phyloP scores from a whole-genome alignment of 2,888 invertebrate genomes.

The Thecophora atra region DNA sequence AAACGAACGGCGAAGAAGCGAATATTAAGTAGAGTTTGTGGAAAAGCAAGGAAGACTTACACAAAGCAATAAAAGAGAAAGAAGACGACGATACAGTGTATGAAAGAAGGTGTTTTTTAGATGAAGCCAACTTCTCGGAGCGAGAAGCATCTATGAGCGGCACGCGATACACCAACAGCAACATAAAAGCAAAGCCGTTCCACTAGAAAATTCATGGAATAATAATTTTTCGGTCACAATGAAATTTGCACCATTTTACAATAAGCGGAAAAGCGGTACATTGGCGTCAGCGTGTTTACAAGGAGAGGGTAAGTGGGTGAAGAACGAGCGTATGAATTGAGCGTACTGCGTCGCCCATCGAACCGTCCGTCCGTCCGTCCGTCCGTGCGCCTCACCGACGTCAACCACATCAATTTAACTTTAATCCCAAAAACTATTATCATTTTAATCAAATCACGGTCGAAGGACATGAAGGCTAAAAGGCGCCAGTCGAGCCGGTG shows the following conservation, averaged over 20 bases:
- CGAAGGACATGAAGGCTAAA: conserved; percentile 41
- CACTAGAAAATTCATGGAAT: conserved; percentile 33
- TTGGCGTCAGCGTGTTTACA: neutral
- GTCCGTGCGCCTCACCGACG: no score
- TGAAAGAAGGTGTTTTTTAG: neutral
- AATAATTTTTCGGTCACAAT: conserved; percentile 32
- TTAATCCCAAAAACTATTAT: conserved; percentile 57
- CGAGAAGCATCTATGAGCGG: no score
- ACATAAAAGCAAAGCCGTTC: conserved; percentile 1
- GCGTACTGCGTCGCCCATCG: neutral
- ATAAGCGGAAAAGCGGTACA: neutral
- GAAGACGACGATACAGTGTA: neutral
- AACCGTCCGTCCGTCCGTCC: neutral
- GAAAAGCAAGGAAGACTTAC: neutral
- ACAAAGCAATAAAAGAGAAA: neutral
- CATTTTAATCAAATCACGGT: conserved; percentile 57
- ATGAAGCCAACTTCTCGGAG: neutral
- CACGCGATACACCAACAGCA: neutral
- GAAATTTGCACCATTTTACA: conserved; percentile 21
- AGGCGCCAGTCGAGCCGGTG: conserved; percentile 23
- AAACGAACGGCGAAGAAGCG: neutral
- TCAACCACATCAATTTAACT: conserved; percentile 56
- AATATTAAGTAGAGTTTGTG: neutral
- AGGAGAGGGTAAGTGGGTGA: neutral
- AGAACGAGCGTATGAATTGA: neutral